A percentile compares a stretch with the other conserved stretches of the same genome.
phyloP scores from a whole-genome alignment of 2,113 vertebrate genomes.

The Chelonoidis abingdonii region DNA sequence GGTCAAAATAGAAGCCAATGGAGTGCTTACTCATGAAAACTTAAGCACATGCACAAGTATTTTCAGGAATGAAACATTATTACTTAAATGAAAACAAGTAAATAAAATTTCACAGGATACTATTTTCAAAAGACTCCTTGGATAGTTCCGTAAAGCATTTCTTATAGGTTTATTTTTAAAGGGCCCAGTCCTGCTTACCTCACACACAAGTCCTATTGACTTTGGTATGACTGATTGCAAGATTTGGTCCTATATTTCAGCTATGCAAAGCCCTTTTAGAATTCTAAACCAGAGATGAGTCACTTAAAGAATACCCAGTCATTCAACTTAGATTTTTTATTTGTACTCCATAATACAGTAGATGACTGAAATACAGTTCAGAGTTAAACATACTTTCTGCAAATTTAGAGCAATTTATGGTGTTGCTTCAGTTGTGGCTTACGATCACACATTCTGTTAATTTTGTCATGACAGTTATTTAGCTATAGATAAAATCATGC shows the following conservation, averaged over 20 bases:
- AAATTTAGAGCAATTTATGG: conserved; percentile 35
- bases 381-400: conserved; percentile 34
- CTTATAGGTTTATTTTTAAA: neutral
- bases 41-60: neutral
- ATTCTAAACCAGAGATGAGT: neutral
- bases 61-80: neutral
- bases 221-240: neutral
- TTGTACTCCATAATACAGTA: neutral
- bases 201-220: neutral
- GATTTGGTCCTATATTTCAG: neutral
- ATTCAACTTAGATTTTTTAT: neutral
- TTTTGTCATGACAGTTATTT: conserved; percentile 52
- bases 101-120: neutral
- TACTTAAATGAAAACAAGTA: neutral
- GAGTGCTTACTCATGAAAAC: neutral
- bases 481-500: conserved; percentile 1
- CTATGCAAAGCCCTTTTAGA: neutral
- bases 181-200: neutral
- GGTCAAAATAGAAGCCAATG: neutral
- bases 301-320: neutral
- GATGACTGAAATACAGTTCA: neutral
- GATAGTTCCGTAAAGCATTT: neutral
- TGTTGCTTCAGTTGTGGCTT: conserved; percentile 10
- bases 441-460: neutral
- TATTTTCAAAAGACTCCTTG: neutral